Base-by-base conservation (phyloP, 2,113 vertebrate species). In the Arizona elegans region DNA sequence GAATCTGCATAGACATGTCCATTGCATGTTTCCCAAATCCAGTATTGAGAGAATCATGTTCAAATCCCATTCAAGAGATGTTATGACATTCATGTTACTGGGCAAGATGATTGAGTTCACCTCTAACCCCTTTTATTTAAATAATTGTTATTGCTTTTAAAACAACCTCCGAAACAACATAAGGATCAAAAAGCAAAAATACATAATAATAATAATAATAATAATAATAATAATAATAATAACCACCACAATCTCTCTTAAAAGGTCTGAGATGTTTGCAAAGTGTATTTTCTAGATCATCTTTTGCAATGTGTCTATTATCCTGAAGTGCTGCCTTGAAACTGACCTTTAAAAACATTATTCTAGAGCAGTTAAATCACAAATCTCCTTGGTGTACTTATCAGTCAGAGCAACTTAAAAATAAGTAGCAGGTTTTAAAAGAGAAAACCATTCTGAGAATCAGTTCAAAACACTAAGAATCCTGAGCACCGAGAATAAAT, bases 321-420 rank as follows among this genome's bases (percentile, higher is more conserved):
- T 53, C 91, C 53, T 94, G 87, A 93, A 81, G 21, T 43, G 91
- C 19, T 91, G 94, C 85, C 90, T 86, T 90, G 94, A 89, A 96
- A 95, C 58, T 59, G 94, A 88, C 90, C 62, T 93, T 89, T 92
- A 55, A 87, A 47, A 91, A 96, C 93, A 93, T 91, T 94, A 91
- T 95, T 91, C 92, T 94, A 92, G 54, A 85, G 33, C 26, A 8
- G 87, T 92, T 96, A 91, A 94, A 91, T 95, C 93, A 23, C 7
- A 90, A 92, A 8, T n/a, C 91, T 95, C 85, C 93, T 3, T 38
- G 1, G 81, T 47, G 56, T n/a, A 91, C 70, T 96, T 88, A 52
- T 93, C 92, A 93, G 93, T 43, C 88, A 47, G 0, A n/a, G 75
- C 58, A 94, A 91, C 93, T 94, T 93, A 93, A 47, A 94, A 95